Conservation (phyloP, 2,797 vertebrate species). For the Rhincodon typus region DNA sequence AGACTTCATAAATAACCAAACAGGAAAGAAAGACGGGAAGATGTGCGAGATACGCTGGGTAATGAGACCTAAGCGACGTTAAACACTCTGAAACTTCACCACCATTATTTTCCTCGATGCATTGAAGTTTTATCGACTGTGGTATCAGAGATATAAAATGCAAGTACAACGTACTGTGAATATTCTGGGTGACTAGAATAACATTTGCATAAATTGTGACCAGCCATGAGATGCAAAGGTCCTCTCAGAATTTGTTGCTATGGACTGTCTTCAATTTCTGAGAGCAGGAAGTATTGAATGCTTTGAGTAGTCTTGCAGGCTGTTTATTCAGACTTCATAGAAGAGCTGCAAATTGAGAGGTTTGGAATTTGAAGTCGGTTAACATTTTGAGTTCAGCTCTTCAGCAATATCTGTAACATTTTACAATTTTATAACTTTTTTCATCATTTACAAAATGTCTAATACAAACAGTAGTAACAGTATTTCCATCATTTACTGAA, state of each 20-base stretch:
- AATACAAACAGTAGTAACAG: not conserved
- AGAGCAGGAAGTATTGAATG: not conserved
- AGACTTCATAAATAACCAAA: not conserved
- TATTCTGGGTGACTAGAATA: not conserved
- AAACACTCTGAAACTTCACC: not conserved
- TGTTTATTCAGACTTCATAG: not conserved
- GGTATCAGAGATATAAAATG: not conserved
- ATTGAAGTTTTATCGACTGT: not conserved
- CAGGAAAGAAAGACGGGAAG: not conserved
- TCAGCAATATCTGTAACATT: not conserved
- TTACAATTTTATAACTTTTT: no score
- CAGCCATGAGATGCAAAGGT: not conserved
- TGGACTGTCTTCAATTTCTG: not conserved
- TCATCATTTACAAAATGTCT: no score
- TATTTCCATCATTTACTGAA: not conserved
- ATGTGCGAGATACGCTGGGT: not conserved
- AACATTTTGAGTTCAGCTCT: not conserved
- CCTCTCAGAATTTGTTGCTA: not conserved
- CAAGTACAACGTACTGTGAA: not conserved
- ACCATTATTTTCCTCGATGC: not conserved
- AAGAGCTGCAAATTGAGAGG: not conserved
- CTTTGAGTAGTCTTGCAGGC: not conserved
- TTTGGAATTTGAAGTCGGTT: not conserved
- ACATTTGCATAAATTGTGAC: not conserved
- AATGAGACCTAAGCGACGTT: slow-evolving; percentile 2